Base-by-base conservation (phyloP, 2,113 vertebrate species). In the Aspiorhynchus laticeps region DNA sequence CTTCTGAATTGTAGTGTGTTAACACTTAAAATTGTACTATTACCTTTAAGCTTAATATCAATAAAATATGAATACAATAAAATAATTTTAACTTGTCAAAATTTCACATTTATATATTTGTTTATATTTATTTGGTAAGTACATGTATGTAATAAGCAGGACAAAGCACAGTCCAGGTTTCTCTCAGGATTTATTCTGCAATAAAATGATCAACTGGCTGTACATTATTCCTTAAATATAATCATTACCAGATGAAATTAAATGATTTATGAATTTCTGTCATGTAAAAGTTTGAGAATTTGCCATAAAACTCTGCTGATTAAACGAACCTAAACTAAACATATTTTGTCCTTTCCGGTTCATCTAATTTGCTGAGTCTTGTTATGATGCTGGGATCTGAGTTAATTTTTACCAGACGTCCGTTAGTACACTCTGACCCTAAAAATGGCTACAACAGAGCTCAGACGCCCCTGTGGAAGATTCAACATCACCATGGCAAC, bases 401-500 rank as follows among this genome's bases (percentile, higher is more conserved):
- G 86, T 63, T 80, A 19, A 53, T 67, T 65, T 75, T 87, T 61
- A 63, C 82, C 83, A 81, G 41, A 85, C 63, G 88, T 80, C 61
- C 15, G 28, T 31, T 73, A 80, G 67, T 36, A 75, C 31, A 69
- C 85, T 84, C 81, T 87, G 69, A 67, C 81, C 81, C 43, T 80
- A 69, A 75, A 41, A 67, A 83, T 41, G 80, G 48, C 21, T 65
- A 51, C 26, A 61, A 78, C 61, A 84, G 36, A 86, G 53, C 59
- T 56, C 33, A 53, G 19, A 73, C 41, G 31, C 65, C 67, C 41
- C 36, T 75, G 88, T 36, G 28, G 53, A 79, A 80, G 82, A 75
- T 73, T 75, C 74, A 7, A 80, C 80, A 85, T 90, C 86, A 41
- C 24, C 71, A 89, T 88, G 73, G 67, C 33, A 84, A 86, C 83